Evolutionary conservation across 2,888 invertebrate genomes (phyloP).

Genomic region (Prosopocoilus inquinatus): DNA sequence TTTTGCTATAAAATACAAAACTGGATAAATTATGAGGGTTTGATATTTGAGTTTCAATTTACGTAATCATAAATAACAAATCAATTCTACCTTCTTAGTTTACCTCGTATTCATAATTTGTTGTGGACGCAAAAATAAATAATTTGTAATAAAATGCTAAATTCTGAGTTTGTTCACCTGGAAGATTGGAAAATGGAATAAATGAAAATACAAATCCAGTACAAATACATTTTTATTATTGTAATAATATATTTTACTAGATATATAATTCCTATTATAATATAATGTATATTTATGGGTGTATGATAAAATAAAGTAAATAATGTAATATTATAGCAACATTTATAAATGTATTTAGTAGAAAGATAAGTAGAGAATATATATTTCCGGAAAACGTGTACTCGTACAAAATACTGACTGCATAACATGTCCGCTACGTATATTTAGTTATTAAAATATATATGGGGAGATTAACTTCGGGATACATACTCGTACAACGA

Average conservation of each 20-base stretch:
- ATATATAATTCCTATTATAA: constrained; percentile 50
- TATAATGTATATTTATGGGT: constrained; percentile 50
- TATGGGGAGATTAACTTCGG: constrained; percentile 41
- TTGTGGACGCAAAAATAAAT: too few species aligned
- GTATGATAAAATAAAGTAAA: constrained; percentile 53
- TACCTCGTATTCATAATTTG: too few species aligned
- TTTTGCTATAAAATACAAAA: too few species aligned
- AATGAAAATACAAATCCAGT: constrained; percentile 41
- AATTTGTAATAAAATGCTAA: too few species aligned
- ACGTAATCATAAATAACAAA: too few species aligned
- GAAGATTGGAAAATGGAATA: background rate
- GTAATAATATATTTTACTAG: constrained; percentile 54
- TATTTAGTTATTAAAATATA: constrained; percentile 42
- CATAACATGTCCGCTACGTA: constrained; percentile 45
- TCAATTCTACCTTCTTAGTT: too few species aligned
- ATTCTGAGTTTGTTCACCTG: too few species aligned
- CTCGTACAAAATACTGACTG: constrained; percentile 53
- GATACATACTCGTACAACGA: constrained; percentile 34
- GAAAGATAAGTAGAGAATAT: constrained; percentile 52
- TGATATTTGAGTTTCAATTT: too few species aligned
- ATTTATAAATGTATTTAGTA: constrained; percentile 42
- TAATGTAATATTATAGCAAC: constrained; percentile 52
- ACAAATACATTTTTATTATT: constrained; percentile 54
- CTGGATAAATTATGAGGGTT: too few species aligned
- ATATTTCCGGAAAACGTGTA: constrained; percentile 52